Evolutionary conservation across 2,113 vertebrate species (phyloP).

Genomic region (Notiomystis cincta): DNA sequence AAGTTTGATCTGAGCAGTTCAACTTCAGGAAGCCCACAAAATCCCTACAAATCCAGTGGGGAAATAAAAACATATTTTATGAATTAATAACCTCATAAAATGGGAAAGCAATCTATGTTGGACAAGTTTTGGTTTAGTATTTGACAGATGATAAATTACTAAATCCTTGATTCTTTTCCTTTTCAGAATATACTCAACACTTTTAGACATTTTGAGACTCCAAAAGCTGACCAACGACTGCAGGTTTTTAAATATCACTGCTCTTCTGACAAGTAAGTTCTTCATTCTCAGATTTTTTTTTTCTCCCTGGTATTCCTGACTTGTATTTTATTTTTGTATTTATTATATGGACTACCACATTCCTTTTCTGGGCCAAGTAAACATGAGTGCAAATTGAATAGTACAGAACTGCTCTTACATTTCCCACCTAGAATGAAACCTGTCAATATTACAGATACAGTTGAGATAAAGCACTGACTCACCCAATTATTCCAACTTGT

Average conservation of each 20-base stretch:
- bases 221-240: background rate
- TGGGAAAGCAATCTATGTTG: background rate
- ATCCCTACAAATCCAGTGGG: background rate
- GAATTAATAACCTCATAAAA: background rate
- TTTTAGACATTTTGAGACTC: background rate
- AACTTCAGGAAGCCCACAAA: background rate
- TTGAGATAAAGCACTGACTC: background rate
- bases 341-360: background rate
- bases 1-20: background rate
- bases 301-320: background rate
- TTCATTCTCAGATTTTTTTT: background rate
- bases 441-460: background rate
- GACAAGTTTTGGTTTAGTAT: background rate
- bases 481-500: background rate
- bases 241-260: background rate
- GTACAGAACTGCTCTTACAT: background rate
- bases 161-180: background rate
- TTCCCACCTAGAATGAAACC: background rate
- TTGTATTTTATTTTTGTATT: background rate
- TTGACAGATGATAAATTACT: background rate
- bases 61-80: background rate
- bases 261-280: conserved; percentile 38
- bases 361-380: background rate
- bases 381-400: background rate
- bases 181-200: conserved; percentile 27